Base-by-base conservation (phyloP, 2,888 invertebrate genomes). In the Pemphredon lugubris region DNA sequence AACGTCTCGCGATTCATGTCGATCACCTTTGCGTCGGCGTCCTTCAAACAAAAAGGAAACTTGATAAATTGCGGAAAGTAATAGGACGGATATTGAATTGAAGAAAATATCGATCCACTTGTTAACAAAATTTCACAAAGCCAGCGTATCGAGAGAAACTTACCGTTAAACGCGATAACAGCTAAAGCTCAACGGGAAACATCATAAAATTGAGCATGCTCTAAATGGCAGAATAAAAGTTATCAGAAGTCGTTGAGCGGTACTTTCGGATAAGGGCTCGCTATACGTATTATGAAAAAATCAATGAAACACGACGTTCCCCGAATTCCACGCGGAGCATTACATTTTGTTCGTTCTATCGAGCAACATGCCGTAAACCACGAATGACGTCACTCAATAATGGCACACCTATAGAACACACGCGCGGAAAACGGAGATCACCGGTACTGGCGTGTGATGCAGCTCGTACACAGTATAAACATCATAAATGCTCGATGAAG, bases 381-480 rank as follows among this genome's bases (percentile, higher is more conserved):
- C 47, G 14, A 13, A 16, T 59, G 66, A 66, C 66, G 66, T 59
- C 66, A 59, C 20, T 26, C 32, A 30, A 13, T 39, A 39, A 26
- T 50, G 34, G 34, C 50, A 37, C 45, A 32, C 44, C 13, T 45
- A 13, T 40, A 5, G n/a, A 48, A n/a, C n/a, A n/a, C n/a, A n/a
- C n/a, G n/a, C 60, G 44, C 37, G 34, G 37, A 21, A 32, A 51
- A 45, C 61, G 37, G 9, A 26, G 58, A 58, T 47, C 48, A 39
- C 16, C 42, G 60, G 51, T 40, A 13, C 14, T 14, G 40, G 2
- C 9, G 47, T 7, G 21, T 21, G 34, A 44, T 34, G 34, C 51
- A 42, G n/a, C 37, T 37, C n/a, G n/a, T n/a, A n/a, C n/a, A n/a
- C n/a, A n/a, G n/a, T 4, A 16, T 63, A 63, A 63, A 63, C 63